Conservation (phyloP, 2,797 vertebrate genomes). For the Bryconaethiops microstoma region DNA sequence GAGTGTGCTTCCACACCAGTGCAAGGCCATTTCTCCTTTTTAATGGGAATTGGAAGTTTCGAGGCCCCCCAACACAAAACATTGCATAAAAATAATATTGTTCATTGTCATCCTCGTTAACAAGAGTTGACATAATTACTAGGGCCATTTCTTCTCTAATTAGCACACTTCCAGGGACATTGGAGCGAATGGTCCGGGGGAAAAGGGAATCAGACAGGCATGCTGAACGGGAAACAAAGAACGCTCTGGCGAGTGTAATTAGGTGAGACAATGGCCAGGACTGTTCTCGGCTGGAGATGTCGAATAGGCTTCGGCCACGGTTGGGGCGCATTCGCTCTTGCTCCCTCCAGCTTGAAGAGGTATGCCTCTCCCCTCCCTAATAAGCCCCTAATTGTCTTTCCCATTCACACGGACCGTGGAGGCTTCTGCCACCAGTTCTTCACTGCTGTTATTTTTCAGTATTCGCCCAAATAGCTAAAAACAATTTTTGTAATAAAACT, state of each 20-base stretch:
- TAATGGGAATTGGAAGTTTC: slow-evolving; percentile 91
- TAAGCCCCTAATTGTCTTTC: slow-evolving; percentile 91
- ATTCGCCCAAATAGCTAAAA: no score
- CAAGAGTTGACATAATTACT: slow-evolving; percentile 96
- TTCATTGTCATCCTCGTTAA: slow-evolving; percentile 90
- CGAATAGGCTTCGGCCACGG: slow-evolving; percentile 82
- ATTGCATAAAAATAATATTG: slow-evolving; percentile 97
- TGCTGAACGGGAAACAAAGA: slow-evolving; percentile 93
- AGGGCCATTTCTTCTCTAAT: slow-evolving; percentile 97
- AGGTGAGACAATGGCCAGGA: slow-evolving; percentile 93
- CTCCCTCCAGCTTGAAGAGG: slow-evolving; percentile 76
- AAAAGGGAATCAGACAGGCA: slow-evolving; percentile 94
- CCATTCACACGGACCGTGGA: slow-evolving; percentile 84
- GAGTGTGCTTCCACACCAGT: slow-evolving; percentile 74
- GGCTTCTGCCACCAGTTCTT: slow-evolving; percentile 47
- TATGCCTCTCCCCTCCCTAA: slow-evolving; percentile 88
- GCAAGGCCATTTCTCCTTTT: slow-evolving; percentile 75
- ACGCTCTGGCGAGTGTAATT: slow-evolving; percentile 90
- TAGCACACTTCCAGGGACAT: slow-evolving; percentile 94
- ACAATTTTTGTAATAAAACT: no score
- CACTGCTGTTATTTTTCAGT: neutral
- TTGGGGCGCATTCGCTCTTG: slow-evolving; percentile 78
- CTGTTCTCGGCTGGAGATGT: slow-evolving; percentile 96
- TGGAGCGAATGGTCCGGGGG: slow-evolving; percentile 83
- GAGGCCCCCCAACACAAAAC: slow-evolving; percentile 88